Base-by-base conservation (phyloP, 2,113 vertebrate genomes). In the Osmerus eperlanus region DNA sequence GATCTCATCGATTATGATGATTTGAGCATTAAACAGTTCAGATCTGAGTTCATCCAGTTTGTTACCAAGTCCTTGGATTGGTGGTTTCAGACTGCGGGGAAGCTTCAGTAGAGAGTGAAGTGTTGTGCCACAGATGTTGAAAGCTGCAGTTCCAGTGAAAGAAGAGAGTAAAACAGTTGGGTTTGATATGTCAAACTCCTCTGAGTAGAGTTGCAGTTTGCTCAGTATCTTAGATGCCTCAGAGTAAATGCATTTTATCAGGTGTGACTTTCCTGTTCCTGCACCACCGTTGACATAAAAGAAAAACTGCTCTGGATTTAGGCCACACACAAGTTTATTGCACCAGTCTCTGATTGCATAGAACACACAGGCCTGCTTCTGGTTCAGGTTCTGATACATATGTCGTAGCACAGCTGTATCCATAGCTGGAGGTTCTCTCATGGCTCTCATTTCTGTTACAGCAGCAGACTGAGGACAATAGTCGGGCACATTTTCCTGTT, bases 1-100 rank as follows among this genome's bases (percentile, higher is more conserved):
- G 4, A 81, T 41, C 54, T 79, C 68, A 58, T 83, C 72, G 23
- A 79, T 81, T 1, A 83, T 41, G 8, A 79, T 21, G 3, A 83
- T 67, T 51, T 81, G 64, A 23, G 61, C 70, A 70, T 77, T 77
- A 28, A 68, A 64, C 36, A 84, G 52, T 12, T 63, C 32, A 32
- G 65, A 54, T 28, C 72, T 68, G 5, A 72, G 63, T 32, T 79
- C 56, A 76, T 70, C 64, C n/a, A 73, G 58, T 18, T 11, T 47
- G 71, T 78, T 82, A 60, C 71, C 73, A 4, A 74, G 70, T 55
- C 73, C 70, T 61, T 72, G 73, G 53, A 75, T 75, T 71, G 75
- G 60, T 71, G 75, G 75, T 23, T 81, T 75, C 16, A 77, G 23
- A 36, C 16, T 68, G 47, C n/a, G 47, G 25, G 52, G 56, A 59